phyloP scores from a whole-genome alignment of 2,888 invertebrate species.

The Chrysolina oricalcia region DNA sequence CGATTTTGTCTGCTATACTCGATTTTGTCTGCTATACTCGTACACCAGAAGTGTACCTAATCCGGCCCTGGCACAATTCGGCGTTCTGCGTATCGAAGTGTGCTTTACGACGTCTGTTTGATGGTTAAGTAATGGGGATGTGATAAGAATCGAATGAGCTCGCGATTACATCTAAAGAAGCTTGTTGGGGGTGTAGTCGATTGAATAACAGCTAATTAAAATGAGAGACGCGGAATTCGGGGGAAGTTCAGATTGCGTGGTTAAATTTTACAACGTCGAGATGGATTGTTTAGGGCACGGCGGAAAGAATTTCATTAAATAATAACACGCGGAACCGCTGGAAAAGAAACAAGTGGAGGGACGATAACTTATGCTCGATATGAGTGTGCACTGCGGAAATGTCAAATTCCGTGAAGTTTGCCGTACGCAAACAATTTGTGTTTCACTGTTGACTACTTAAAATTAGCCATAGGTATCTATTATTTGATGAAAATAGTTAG shows the following conservation, averaged over 20 bases:
- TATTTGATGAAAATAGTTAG: too few relatives aligned
- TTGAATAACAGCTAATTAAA: conserved; percentile 18
- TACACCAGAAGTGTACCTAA: not conserved
- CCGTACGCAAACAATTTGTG: too few relatives aligned
- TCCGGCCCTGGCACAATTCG: not conserved
- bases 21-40: not conserved
- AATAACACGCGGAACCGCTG: not conserved
- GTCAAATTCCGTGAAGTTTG: too few relatives aligned
- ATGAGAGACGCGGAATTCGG: not conserved
- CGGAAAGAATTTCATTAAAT: not conserved
- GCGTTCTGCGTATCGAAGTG: not conserved
- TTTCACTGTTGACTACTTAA: too few relatives aligned
- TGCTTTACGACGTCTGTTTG: conserved; percentile 12
- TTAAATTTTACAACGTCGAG: conserved; percentile 1
- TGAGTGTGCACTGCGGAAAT: too few relatives aligned
- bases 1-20: not conserved
- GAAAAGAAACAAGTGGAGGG: too few relatives aligned
- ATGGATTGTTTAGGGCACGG: not conserved
- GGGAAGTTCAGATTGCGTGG: conserved; percentile 9
- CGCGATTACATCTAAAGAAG: conserved; percentile 14
- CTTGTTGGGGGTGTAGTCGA: conserved; percentile 6
- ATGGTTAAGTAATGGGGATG: conserved; percentile 21
- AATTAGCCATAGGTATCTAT: too few relatives aligned
- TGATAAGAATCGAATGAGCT: conserved; percentile 24
- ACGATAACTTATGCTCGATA: too few relatives aligned